Evolutionary conservation across 2,888 invertebrate genomes (phyloP).

Genomic region (Ischnura elegans): DNA sequence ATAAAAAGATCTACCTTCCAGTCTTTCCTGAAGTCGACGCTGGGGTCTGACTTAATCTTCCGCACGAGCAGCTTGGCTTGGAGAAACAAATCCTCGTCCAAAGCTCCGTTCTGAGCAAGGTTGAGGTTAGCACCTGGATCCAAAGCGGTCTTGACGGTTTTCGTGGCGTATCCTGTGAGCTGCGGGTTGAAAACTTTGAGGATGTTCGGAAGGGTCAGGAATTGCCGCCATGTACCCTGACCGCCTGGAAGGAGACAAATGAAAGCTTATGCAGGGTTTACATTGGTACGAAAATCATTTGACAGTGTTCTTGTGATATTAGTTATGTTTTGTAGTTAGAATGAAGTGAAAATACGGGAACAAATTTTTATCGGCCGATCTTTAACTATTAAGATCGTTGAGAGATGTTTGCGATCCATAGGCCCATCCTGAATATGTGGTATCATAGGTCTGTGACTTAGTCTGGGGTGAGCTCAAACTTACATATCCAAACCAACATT

Average conservation of each 20-base stretch:
- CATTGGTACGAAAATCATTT: too few species aligned
- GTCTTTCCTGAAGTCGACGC: slow-evolving; percentile 69
- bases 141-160: slow-evolving; percentile 41
- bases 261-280: too few species aligned
- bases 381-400: too few species aligned
- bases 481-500: too few species aligned
- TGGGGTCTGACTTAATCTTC: slow-evolving; percentile 68
- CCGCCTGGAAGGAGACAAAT: slow-evolving; percentile 69
- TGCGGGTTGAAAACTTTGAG: slow-evolving; percentile 70
- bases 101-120: slow-evolving; percentile 70
- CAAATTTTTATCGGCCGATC: too few species aligned
- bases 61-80: slow-evolving; percentile 70
- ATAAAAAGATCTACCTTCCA: slow-evolving; percentile 71
- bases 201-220: slow-evolving; percentile 70
- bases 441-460: too few species aligned
- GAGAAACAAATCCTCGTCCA: slow-evolving; percentile 69
- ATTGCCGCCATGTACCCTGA: slow-evolving; percentile 70
- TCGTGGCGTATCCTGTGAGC: slow-evolving; percentile 69
- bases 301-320: too few species aligned
- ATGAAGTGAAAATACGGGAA: too few species aligned
- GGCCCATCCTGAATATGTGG: too few species aligned
- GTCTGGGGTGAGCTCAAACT: too few species aligned
- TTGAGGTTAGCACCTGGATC: slow-evolving; percentile 69
- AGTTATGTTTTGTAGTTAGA: too few species aligned
- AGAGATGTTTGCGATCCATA: too few species aligned